Conservation (phyloP, 2,888 invertebrate genomes). For the Scaptomyza flava region DNA sequence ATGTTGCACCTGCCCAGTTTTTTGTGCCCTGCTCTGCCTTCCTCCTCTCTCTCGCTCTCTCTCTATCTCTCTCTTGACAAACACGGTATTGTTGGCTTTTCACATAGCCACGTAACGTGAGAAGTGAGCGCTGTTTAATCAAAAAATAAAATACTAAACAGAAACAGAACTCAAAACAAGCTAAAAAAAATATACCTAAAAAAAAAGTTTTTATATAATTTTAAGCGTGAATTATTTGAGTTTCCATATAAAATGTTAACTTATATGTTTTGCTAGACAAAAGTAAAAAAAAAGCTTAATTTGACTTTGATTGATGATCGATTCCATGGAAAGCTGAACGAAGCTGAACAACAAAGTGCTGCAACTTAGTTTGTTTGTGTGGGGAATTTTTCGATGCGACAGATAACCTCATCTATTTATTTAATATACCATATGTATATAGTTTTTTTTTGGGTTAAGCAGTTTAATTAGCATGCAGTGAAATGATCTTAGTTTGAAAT, state of each 20-base stretch:
- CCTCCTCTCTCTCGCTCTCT: not conserved
- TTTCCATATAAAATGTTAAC: too few species aligned
- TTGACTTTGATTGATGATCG: conserved; percentile 1
- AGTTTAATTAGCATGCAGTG: conserved; percentile 26
- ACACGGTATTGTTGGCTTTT: too few species aligned
- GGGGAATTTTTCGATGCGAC: not conserved
- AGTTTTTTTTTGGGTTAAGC: not conserved
- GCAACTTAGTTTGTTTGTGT: conserved; percentile 1
- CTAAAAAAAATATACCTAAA: too few species aligned
- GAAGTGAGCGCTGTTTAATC: conserved; percentile 52
- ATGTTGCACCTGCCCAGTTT: conserved; percentile 73
- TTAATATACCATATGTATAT: too few species aligned
- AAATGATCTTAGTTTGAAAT: conserved; percentile 22
- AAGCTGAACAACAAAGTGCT: not conserved
- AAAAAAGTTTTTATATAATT: too few species aligned
- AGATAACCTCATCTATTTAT: conserved; percentile 2
- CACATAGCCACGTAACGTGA: conserved; percentile 50
- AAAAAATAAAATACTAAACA: conserved; percentile 8
- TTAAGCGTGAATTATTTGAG: too few species aligned
- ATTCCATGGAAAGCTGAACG: not conserved
- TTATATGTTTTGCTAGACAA: not conserved
- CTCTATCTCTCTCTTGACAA: conserved; percentile 2
- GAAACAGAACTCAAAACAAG: too few species aligned
- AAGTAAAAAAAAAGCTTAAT: not conserved
- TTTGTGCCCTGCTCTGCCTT: not conserved